These are phyloP conservation scores for Psilopsiagon aurifrons DNA, from an alignment of 2,113 vertebrate genomes.

Conservation along the genomic window DNA sequence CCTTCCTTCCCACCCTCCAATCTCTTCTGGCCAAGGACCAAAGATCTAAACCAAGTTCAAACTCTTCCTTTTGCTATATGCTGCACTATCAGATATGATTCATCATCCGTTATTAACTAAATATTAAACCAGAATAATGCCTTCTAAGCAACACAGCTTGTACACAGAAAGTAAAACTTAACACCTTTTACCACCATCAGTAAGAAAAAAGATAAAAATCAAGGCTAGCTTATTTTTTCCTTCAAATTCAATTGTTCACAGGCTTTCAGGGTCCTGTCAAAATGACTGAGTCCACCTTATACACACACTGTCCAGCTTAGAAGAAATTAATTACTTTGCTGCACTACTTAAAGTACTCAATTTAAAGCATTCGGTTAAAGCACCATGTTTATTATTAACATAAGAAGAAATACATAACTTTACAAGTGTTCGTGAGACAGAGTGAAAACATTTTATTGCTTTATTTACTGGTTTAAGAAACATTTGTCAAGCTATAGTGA, in stretches of 20 bases:
- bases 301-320: background rate
- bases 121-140: background rate
- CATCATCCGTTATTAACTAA: background rate
- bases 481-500: background rate
- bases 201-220: background rate
- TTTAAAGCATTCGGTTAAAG: background rate
- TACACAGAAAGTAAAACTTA: background rate
- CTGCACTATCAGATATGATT: background rate
- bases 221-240: background rate
- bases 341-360: background rate
- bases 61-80: background rate
- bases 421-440: background rate
- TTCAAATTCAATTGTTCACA: background rate
- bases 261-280: background rate
- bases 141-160: background rate
- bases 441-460: background rate
- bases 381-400: background rate
- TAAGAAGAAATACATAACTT: background rate
- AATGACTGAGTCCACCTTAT: background rate
- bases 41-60: background rate
- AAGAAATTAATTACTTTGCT: background rate
- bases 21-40: background rate
- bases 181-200: background rate
- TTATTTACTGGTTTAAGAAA: background rate
- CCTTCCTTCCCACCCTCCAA: background rate